Evolutionary conservation across 1,140 invertebrate genomes (phyloP).

Genomic region (Sinonovacula constricta): DNA sequence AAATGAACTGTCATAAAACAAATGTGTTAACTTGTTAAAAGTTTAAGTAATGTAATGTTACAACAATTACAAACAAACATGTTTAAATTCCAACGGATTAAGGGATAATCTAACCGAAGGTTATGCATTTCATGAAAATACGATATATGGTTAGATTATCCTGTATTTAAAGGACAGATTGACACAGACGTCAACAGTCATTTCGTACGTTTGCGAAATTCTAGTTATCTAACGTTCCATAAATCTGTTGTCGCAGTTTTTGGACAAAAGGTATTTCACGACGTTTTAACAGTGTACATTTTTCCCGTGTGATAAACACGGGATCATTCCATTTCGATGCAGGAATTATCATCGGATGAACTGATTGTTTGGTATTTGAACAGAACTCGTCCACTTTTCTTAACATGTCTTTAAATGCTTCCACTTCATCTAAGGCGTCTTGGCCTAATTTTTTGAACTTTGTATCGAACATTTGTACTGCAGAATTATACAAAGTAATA

Average conservation of each 20-base stretch:
- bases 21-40: too few species aligned
- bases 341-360: not conserved
- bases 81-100: too few species aligned
- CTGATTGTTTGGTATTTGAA: not conserved
- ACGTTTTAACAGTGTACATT: conserved; percentile 17
- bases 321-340: conserved; percentile 12
- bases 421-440: conserved; percentile 46
- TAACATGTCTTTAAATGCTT: conserved; percentile 40
- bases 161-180: too few species aligned
- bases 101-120: too few species aligned
- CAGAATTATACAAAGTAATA: conserved; percentile 49
- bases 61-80: too few species aligned
- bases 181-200: too few species aligned
- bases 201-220: too few species aligned
- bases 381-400: conserved; percentile 48
- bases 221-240: too few species aligned
- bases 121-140: too few species aligned
- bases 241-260: conserved; percentile 26
- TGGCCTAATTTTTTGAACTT: conserved; percentile 29
- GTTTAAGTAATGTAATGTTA: too few species aligned
- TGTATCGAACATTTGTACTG: conserved; percentile 32
- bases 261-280: not conserved
- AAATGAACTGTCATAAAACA: too few species aligned
- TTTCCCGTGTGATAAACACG: conserved; percentile 7
- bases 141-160: too few species aligned